Evolutionary conservation across 1,140 invertebrate genomes (phyloP).

Genomic region (Oryctes rhinoceros): DNA sequence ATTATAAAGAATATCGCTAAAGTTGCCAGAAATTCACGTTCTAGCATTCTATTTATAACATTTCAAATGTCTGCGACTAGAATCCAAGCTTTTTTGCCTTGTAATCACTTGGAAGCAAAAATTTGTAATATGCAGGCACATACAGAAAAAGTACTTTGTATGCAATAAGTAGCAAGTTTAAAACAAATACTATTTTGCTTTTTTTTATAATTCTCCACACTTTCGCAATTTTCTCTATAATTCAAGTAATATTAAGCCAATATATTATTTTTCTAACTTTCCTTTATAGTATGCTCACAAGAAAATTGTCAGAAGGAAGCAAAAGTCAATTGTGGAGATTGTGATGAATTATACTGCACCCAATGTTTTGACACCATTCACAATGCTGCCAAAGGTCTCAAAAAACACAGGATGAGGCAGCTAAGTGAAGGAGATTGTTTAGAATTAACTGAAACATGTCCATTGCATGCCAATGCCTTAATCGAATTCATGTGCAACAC

Average conservation of each 20-base stretch:
- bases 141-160: too few species aligned
- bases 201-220: too few species aligned
- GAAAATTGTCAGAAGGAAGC: slow-evolving; percentile 45
- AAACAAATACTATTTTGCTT: too few species aligned
- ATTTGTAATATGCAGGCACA: too few species aligned
- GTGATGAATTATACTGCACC: slow-evolving; percentile 49
- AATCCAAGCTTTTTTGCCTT: too few species aligned
- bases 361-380: slow-evolving; percentile 54
- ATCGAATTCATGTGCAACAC: slow-evolving; percentile 58
- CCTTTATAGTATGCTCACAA: slow-evolving; percentile 40
- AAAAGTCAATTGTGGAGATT: slow-evolving; percentile 42
- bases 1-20: not conserved
- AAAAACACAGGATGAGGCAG: slow-evolving; percentile 39
- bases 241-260: too few species aligned
- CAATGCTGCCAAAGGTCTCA: slow-evolving; percentile 50
- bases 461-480: slow-evolving; percentile 45
- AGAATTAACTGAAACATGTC: slow-evolving; percentile 48
- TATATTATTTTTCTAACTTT: slow-evolving; percentile 5
- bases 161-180: too few species aligned
- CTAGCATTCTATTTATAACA: not conserved
- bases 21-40: not conserved
- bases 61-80: too few species aligned
- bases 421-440: slow-evolving; percentile 27
- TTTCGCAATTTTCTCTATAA: too few species aligned
- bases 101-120: too few species aligned